These are phyloP conservation scores for Aphaenogaster floridana DNA, from an alignment of 1,140 invertebrate species.

Conservation along the genomic window DNA sequence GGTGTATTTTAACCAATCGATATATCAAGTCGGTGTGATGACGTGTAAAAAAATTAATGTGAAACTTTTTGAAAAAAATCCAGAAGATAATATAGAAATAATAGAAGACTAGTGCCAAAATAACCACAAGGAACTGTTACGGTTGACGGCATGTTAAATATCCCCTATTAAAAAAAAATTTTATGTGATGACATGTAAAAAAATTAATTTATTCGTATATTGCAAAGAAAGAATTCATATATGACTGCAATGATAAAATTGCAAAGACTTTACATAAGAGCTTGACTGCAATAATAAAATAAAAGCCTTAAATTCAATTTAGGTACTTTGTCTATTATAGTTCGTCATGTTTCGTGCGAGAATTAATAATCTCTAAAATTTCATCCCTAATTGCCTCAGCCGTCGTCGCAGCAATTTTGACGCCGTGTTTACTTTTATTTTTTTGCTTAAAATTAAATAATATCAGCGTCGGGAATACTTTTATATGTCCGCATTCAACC, in stretches of 20 bases:
- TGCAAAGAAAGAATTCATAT: not conserved
- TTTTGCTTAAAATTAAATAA: slow-evolving; percentile 75
- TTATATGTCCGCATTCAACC: slow-evolving; percentile 85
- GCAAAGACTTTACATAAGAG: not conserved
- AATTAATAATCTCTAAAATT: slow-evolving; percentile 59
- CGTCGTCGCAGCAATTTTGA: slow-evolving; percentile 61
- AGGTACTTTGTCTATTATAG: slow-evolving; percentile 43
- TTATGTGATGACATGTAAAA: not conserved
- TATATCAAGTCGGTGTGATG: not conserved
- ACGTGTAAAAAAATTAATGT: not conserved
- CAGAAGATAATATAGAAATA: too few relatives aligned
- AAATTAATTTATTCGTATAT: not conserved
- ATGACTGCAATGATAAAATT: not conserved
- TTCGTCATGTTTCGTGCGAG: slow-evolving; percentile 50
- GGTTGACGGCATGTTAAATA: too few relatives aligned
- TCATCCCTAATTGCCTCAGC: slow-evolving; percentile 72
- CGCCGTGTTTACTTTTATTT: slow-evolving; percentile 61
- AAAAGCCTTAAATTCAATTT: slow-evolving; percentile 18
- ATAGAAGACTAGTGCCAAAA: too few relatives aligned
- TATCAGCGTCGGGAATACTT: slow-evolving; percentile 87
- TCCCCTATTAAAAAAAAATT: too few relatives aligned
- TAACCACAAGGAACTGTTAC: too few relatives aligned
- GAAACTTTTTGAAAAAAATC: too few relatives aligned
- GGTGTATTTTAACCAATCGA: not conserved
- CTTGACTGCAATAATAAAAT: slow-evolving; percentile 9